These are phyloP conservation scores for Corydoras sp. DNA, from an alignment of 2,113 vertebrate species.

Conservation along the genomic window DNA sequence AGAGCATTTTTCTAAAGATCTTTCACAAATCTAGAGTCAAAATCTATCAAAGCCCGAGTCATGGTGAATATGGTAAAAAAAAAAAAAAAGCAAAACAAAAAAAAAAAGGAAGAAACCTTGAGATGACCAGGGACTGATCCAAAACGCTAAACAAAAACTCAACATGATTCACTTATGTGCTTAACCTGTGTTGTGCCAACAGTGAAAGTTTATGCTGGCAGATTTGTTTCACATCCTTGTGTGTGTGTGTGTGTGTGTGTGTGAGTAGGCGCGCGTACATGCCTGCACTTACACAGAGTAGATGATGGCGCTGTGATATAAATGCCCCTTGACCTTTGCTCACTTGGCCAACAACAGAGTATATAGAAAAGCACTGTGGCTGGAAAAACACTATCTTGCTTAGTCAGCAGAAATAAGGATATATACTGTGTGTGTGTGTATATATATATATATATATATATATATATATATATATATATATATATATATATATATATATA, in stretches of 20 bases:
- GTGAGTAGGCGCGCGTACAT: background rate
- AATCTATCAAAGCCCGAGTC: too few species aligned
- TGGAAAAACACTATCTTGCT: slow-evolving; percentile 18
- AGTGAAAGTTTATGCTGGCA: background rate
- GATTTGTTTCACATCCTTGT: background rate
- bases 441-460: too few species aligned
- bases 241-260: slow-evolving; percentile 7
- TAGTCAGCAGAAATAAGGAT: slow-evolving; percentile 19
- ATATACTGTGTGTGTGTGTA: background rate
- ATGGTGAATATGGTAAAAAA: too few species aligned
- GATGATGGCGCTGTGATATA: slow-evolving; percentile 5
- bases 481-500: too few species aligned
- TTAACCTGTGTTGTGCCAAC: background rate
- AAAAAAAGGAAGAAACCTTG: too few species aligned
- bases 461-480: too few species aligned
- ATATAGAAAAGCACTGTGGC: slow-evolving; percentile 8
- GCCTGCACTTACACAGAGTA: background rate
- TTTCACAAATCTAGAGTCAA: too few species aligned
- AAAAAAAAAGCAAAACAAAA: too few species aligned
- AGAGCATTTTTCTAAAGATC: too few species aligned
- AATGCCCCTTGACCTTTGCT: slow-evolving; percentile 23
- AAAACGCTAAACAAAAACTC: too few species aligned
- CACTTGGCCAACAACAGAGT: slow-evolving; percentile 8
- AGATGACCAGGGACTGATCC: too few species aligned
- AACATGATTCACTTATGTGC: background rate